These are phyloP conservation scores for Tinea semifulvella DNA, from an alignment of 2,888 invertebrate species.

Conservation along the genomic window DNA sequence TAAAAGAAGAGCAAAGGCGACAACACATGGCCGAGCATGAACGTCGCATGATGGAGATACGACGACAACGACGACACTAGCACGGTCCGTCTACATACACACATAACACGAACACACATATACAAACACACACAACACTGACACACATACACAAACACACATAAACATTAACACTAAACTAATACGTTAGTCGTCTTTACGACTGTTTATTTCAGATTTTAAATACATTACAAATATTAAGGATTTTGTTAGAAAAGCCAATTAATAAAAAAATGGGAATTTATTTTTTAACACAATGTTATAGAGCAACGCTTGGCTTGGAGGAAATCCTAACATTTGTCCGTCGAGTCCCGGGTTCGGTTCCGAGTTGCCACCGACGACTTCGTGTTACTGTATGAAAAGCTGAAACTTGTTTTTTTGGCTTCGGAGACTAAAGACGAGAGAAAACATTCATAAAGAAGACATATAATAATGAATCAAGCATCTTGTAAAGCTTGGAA, in stretches of 20 bases:
- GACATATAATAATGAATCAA: too few relatives aligned
- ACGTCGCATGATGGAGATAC: slow-evolving; percentile 77
- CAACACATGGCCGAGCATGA: slow-evolving; percentile 90
- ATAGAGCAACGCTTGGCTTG: slow-evolving; percentile 52
- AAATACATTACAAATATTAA: neutral
- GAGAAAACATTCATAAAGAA: too few relatives aligned
- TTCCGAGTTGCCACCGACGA: neutral
- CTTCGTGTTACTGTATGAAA: too few relatives aligned
- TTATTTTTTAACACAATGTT: slow-evolving; percentile 62
- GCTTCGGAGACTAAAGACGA: too few relatives aligned
- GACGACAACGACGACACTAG: slow-evolving; percentile 64
- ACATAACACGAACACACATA: slow-evolving; percentile 4
- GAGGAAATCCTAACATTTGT: slow-evolving; percentile 63
- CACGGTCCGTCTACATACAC: slow-evolving; percentile 52
- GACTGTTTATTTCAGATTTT: slow-evolving; percentile 47
- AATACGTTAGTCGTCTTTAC: slow-evolving; percentile 31
- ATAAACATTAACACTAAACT: neutral
- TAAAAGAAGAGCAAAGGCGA: slow-evolving; percentile 87
- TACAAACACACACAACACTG: slow-evolving; percentile 19
- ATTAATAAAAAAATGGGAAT: slow-evolving; percentile 27
- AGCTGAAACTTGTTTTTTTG: too few relatives aligned
- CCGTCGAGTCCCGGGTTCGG: slow-evolving; percentile 40
- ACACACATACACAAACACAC: slow-evolving; percentile 13
- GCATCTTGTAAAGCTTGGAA: too few relatives aligned
- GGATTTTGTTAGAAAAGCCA: neutral